phyloP scores from a whole-genome alignment of 2,797 vertebrate genomes.

The Apogon talboti region DNA sequence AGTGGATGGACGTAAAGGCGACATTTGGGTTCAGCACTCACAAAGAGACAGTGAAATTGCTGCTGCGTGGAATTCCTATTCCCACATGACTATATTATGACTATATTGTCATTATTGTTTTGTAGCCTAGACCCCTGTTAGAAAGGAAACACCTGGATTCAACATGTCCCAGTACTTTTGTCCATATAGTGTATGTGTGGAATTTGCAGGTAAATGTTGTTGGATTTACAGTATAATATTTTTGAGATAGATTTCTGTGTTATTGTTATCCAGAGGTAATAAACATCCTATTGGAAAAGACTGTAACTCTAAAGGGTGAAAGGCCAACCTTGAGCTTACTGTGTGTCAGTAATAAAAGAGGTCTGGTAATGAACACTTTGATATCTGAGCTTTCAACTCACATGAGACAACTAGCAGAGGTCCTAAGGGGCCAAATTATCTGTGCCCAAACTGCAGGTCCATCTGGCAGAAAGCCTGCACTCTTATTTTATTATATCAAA shows the following conservation, averaged over 20 bases:
- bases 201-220: too few relatives aligned
- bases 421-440: slow-evolving; percentile 46
- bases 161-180: too few relatives aligned
- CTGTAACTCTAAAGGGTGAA: slow-evolving; percentile 16
- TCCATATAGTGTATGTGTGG: too few relatives aligned
- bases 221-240: neutral
- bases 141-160: too few relatives aligned
- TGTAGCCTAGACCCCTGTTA: too few relatives aligned
- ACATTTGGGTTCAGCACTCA: too few relatives aligned
- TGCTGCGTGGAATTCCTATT: too few relatives aligned
- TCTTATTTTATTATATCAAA: slow-evolving; percentile 36
- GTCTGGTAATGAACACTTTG: slow-evolving; percentile 36
- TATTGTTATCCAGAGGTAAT: too few relatives aligned
- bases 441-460: slow-evolving; percentile 42
- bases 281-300: slow-evolving; percentile 10
- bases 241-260: neutral
- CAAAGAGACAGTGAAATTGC: too few relatives aligned
- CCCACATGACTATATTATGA: too few relatives aligned
- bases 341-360: slow-evolving; percentile 27
- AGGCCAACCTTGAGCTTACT: slow-evolving; percentile 29
- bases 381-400: slow-evolving; percentile 44
- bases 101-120: too few relatives aligned
- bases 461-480: slow-evolving; percentile 49
- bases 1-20: too few relatives aligned
- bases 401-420: slow-evolving; percentile 28